Evolutionary conservation across 2,113 vertebrate species (phyloP), one percentile per base, ranked within the genome.

Genomic region (Todiramphus chloris): DNA sequence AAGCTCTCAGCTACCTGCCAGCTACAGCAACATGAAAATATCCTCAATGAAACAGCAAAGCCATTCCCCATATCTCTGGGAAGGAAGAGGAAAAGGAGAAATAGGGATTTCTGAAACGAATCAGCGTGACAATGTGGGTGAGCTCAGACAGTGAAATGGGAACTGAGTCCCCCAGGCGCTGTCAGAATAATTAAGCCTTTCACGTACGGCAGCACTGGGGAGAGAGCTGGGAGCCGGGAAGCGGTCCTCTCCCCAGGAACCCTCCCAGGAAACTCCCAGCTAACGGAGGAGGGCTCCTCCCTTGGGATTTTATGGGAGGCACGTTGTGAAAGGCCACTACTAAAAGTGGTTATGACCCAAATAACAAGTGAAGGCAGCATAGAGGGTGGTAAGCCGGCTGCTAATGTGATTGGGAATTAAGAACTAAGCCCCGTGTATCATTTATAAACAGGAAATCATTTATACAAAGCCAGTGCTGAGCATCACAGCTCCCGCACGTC

Each of bases 401-500:
- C 60, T 35, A 21, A 4, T 10, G 1, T 0, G 28, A 28, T 28
- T 12, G 1, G 66, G 46, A 33, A 5, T 11, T 12, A 39, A 35
- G 16, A 39, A 4, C 20, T 3, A 11, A 79, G 35, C 87, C 56
- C n/a, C 0, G 4, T 1, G 18, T 6, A 7, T 3, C 37, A 0
- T 5, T 6, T 43, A 20, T 20, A 31, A 23, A 9, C 2, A 60
- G n/a, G 30, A 41, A 66, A 56, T 13, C n/a, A 1, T 16, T 37
- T 2, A 0, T 12, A 59, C 20, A 0, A 8, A 16, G 31, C 0
- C 21, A 1, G 0, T 1, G 74, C 19, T 0, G 53, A 37, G 41
- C 63, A 31, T 27, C 62, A 16, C 44, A 35, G 33, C n/a, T 39
- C 70, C 78, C 11, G 69, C 9, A 2, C 14, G 0, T 4, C 81